phyloP scores from a whole-genome alignment of 2,888 invertebrate species.

The Ypsolopha scabrella region DNA sequence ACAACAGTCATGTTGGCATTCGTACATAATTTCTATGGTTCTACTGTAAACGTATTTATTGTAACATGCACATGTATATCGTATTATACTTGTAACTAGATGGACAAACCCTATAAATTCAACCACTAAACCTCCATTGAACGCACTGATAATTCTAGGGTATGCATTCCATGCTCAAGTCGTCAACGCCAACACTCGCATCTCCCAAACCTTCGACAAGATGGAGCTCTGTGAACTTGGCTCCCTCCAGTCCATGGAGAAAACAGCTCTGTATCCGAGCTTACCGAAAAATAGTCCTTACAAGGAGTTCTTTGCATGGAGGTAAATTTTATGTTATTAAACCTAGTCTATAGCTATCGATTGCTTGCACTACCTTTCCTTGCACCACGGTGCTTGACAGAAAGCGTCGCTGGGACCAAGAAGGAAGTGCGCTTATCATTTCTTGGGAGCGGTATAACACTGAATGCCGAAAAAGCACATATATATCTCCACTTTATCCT shows the following conservation, averaged over 20 bases:
- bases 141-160: constrained; percentile 18
- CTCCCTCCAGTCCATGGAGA: constrained; percentile 37
- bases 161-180: constrained; percentile 65
- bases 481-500: no score
- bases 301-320: constrained; percentile 48
- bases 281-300: constrained; percentile 45
- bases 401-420: not conserved
- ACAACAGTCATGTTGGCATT: no score
- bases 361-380: not conserved
- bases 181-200: constrained; percentile 44
- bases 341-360: not conserved
- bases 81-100: no score
- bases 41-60: no score
- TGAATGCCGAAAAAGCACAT: no score
- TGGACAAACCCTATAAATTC: no score
- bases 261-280: constrained; percentile 21
- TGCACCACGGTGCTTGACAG: not conserved
- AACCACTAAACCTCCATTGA: no score
- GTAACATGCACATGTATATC: no score
- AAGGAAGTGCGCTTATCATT: no score
- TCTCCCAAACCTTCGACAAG: constrained; percentile 47
- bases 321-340: constrained; percentile 20
- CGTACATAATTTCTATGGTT: no score
- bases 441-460: no score
- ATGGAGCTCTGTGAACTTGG: constrained; percentile 56